A percentile compares a stretch with the other conserved stretches of the same genome.
Evolutionary conservation across 2,113 vertebrate genomes (phyloP).

Genomic region (Mormoops blainvillei): DNA sequence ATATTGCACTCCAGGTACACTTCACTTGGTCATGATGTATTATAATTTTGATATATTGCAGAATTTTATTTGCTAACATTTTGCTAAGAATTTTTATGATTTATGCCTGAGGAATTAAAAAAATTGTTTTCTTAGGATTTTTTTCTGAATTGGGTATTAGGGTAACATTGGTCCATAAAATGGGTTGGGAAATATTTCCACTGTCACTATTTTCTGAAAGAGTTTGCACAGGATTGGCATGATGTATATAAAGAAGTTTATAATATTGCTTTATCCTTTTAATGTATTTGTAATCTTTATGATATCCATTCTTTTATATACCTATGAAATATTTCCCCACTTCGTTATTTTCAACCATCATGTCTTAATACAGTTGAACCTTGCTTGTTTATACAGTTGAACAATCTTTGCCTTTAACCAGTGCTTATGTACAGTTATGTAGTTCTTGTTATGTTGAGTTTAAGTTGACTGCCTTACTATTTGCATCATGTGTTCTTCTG

Average conservation of each 20-base stretch:
- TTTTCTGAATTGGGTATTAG: neutral
- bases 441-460: neutral
- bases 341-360: neutral
- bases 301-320: neutral
- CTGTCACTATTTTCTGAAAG: neutral
- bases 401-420: neutral
- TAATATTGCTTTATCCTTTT: neutral
- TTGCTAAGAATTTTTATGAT: conserved; percentile 37
- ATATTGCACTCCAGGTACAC: conserved; percentile 10
- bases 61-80: conserved; percentile 15
- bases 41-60: conserved; percentile 19
- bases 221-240: neutral
- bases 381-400: neutral
- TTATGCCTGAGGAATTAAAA: neutral
- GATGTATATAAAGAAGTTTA: neutral
- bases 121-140: neutral
- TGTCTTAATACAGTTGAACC: neutral
- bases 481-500: neutral
- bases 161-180: neutral
- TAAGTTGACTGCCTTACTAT: neutral
- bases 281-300: neutral
- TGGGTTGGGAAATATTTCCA: neutral
- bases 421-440: neutral
- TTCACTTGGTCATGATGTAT: neutral
- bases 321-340: neutral